Evolutionary conservation across 1,140 invertebrate genomes (phyloP), one percentile per base, ranked within the genome.

Genomic region (Hyles euphorbiae): DNA sequence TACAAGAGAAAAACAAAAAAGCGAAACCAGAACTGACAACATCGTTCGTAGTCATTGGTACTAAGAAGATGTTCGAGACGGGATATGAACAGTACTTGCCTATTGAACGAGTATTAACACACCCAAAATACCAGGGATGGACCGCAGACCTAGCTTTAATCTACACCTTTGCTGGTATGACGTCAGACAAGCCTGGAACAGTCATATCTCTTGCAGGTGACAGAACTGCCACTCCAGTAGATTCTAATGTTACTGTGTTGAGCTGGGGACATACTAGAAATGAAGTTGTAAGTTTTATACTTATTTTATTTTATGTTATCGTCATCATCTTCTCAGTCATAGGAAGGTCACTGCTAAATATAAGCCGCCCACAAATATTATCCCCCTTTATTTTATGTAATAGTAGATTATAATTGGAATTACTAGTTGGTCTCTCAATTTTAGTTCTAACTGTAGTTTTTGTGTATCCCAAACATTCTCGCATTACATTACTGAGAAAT

Each of bases 11-110:
- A 5, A 59, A 53, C 11, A 47, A 56, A 55, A 33, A 32, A 4
- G 56, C 65, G 33, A 49, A 61, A 61, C 61, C 71, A 1, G 76
- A 82, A 61, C 43, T 83, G 2, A 76, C 81, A 3, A 64, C 72
- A 3, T 81, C 78, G 0, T 84, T 84, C 40, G 72, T 82, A 0
- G 74, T 84, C 0, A 74, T 84, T 50, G 79, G 79, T 46, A 77
- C 73, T 3, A 79, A 76, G 54, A 72, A 74, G 52, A 79, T 81
- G 76, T 79, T 70, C 44, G 74, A 72, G 11, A 51, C 70, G 6
- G 74, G 70, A 3, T 75, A 79, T 50, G 80, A 83, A 59, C 73
- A 81, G 33, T 81, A 83, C 52, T 54, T 83, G 3, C 80, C 76
- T 0, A 83, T 83, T 46, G 80, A 83, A 43, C 61, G 74, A 45